phyloP scores from a whole-genome alignment of 2,888 invertebrate species.

The Hypselothyrea guttata region DNA sequence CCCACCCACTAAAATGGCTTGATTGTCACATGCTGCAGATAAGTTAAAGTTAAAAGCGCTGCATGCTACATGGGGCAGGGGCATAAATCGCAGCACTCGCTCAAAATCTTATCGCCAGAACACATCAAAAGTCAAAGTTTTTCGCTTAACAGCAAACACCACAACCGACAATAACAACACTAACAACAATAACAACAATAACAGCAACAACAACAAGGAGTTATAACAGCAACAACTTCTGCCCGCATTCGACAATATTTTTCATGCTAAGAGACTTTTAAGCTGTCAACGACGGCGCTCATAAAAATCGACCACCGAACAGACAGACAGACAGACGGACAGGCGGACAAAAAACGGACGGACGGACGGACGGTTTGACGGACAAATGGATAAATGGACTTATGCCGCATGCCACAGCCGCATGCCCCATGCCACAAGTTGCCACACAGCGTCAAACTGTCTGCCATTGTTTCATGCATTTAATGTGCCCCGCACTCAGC shows the following conservation, averaged over 20 bases:
- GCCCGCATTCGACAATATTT: conserved; percentile 64
- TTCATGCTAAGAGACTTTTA: conserved; percentile 76
- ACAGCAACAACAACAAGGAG: conserved; percentile 9
- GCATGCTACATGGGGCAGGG: conserved; percentile 11
- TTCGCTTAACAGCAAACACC: conserved; percentile 40
- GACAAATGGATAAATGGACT: conserved; percentile 9
- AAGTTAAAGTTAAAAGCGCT: conserved; percentile 73
- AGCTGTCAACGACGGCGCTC: conserved; percentile 71
- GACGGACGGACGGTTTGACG: conserved; percentile 11
- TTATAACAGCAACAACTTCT: conserved; percentile 45
- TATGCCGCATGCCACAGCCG: conserved; percentile 15
- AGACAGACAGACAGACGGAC: conserved; percentile 25
- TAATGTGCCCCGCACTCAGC: conserved; percentile 47
- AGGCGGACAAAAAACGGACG: conserved; percentile 16
- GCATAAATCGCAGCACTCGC: conserved; percentile 68
- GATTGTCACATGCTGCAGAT: conserved; percentile 77
- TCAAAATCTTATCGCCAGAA: conserved; percentile 71
- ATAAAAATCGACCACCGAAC: conserved; percentile 73
- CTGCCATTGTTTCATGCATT: conserved; percentile 73
- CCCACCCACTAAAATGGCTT: conserved; percentile 65
- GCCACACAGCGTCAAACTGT: conserved; percentile 73
- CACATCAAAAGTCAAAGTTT: conserved; percentile 62
- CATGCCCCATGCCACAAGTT: conserved; percentile 34
- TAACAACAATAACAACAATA: conserved; percentile 10
- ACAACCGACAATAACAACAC: conserved; percentile 14